Evolutionary conservation across 2,888 invertebrate genomes (phyloP).

Genomic region (Pollenia labialis): DNA sequence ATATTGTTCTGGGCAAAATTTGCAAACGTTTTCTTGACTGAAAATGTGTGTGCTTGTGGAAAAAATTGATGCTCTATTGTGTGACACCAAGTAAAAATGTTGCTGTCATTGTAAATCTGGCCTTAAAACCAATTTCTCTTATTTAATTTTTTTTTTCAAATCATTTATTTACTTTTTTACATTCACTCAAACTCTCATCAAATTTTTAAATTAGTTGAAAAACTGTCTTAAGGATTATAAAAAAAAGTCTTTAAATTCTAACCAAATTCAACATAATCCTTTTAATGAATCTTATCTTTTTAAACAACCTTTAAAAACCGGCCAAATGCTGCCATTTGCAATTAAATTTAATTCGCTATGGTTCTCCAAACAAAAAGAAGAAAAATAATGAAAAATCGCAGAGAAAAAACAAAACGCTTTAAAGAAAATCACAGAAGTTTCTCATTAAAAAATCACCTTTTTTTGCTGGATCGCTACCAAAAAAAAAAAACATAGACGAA

Average conservation of each 20-base stretch:
- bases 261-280: conserved; percentile 64
- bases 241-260: conserved; percentile 11
- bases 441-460: conserved; percentile 71
- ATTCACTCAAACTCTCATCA: conserved; percentile 45
- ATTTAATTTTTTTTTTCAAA: not conserved
- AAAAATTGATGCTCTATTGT: no score
- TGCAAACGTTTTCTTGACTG: no score
- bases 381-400: conserved; percentile 34
- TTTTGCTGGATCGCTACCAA: conserved; percentile 17
- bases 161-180: no score
- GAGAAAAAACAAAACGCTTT: conserved; percentile 24
- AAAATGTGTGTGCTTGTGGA: no score
- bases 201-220: conserved; percentile 60
- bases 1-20: no score
- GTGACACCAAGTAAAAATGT: no score
- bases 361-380: conserved; percentile 65
- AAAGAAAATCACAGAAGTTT: conserved; percentile 70
- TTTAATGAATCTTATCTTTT: conserved; percentile 69
- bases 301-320: conserved; percentile 53
- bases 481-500: conserved; percentile 29
- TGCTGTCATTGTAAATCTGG: no score
- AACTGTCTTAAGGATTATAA: conserved; percentile 52
- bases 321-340: conserved; percentile 74
- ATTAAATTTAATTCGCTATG: conserved; percentile 77
- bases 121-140: not conserved